Percentiles rank a stretch among this genome's conserved stretches.
Evolutionary conservation across 2,888 invertebrate species (phyloP).

Genomic region (Nephrotoma guestfalica): DNA sequence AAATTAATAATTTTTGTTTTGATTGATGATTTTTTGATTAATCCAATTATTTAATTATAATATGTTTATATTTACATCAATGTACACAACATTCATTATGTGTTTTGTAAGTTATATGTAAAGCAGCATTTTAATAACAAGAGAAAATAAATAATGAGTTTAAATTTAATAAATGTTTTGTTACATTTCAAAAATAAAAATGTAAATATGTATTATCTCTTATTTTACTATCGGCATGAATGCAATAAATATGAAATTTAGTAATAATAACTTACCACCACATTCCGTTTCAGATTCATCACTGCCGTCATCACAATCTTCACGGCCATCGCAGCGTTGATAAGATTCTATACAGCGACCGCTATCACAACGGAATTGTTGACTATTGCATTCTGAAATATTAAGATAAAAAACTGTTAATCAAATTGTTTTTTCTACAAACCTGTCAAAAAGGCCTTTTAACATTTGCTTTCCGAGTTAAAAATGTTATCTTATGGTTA

Average conservation of each 20-base stretch:
- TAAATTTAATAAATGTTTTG: not conserved
- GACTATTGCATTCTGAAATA: conserved; percentile 31
- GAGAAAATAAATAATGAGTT: not conserved
- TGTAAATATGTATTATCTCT: not conserved
- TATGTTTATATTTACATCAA: not conserved
- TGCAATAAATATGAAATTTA: not conserved
- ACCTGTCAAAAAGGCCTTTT: not conserved
- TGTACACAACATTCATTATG: conserved; percentile 3
- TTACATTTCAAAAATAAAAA: not conserved
- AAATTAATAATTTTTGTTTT: not conserved
- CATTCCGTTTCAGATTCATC: conserved; percentile 42
- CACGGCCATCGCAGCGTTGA: conserved; percentile 41
- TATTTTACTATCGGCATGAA: not conserved
- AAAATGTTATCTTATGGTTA: not conserved
- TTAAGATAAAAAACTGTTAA: not conserved
- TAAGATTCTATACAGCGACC: conserved; percentile 45
- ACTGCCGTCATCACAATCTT: conserved; percentile 43
- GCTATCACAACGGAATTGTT: conserved; percentile 46
- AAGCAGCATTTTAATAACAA: not conserved
- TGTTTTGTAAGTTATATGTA: not conserved
- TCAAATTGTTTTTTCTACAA: not conserved
- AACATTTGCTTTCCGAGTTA: not conserved
- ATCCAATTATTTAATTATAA: conserved; percentile 2
- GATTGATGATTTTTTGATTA: not conserved
- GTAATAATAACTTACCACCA: not conserved